Evolutionary conservation across 30 jellyfish, hydroid and myxozoan genomes (phyloP), one percentile per base, ranked within the genome.

Genomic region (Pelagia noctiluca): DNA sequence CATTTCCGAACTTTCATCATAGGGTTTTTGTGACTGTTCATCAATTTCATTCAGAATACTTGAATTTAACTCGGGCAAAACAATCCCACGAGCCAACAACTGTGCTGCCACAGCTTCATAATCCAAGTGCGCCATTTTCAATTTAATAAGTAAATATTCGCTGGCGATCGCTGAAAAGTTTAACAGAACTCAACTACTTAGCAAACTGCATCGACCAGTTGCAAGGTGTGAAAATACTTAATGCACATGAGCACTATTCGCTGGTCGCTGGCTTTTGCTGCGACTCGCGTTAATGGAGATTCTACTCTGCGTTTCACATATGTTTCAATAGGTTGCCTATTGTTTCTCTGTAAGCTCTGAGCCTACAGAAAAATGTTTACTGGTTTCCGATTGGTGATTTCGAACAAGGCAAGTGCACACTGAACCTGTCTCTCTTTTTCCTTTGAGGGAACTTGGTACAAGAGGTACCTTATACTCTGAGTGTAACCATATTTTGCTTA

Each of bases 161-260:
- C 90, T 79, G 90, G 90, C 71, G 74, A 79, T 32, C 90, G 73
- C 90, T 79, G 90, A 32, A 38, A 61, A 57, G 83, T 63, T 79
- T 0, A 79, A 79, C 83, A 35, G 65, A 34, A 57, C 50, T 61
- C 35, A 79, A 79, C 83, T 79, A 31, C 90, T 49, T 37, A 65
- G 71, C 87, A 25, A 75, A 52, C 50, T 54, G 87, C 87, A 46
- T 76, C 87, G 54, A 75, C 38, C 0, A 75, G 87, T 52, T 33
- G 2, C 0, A 0, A 0, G 76, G 47, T 21, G 1, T 50, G 76
- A 49, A 75, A 75, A 49, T 18, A 1, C 30, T 28, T 31, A 75
- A 50, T 52, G 76, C 83, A 82, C 90, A 61, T 63, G 90, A 65
- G 2, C 82, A 60, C 74, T 61, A 79, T 33, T 63, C 83, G 71